Conservation (phyloP, 2,113 vertebrate genomes). For the Halichoerus grypus region DNA sequence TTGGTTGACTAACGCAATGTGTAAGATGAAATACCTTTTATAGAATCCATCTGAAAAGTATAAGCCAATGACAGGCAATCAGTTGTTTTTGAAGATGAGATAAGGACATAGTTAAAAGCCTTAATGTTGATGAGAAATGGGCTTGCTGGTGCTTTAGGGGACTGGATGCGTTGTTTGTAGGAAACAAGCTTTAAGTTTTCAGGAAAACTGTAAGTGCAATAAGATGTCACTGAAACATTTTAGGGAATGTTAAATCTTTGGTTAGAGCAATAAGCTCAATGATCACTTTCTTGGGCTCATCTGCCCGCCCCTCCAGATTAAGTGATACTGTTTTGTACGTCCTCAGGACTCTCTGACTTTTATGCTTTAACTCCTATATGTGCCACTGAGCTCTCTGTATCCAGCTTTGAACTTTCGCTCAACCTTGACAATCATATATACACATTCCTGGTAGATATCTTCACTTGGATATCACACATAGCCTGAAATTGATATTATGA, state of each 20-base stretch:
- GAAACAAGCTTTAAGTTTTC: constrained; percentile 47
- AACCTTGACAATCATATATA: neutral
- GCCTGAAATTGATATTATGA: neutral
- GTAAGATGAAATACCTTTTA: constrained; percentile 74
- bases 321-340: neutral
- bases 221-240: constrained; percentile 20
- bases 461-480: neutral
- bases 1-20: constrained; percentile 57
- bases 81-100: constrained; percentile 75
- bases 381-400: neutral
- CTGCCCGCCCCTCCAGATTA: neutral
- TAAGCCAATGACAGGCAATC: constrained; percentile 71
- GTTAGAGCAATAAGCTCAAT: neutral
- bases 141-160: constrained; percentile 24
- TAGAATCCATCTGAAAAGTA: constrained; percentile 73
- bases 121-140: constrained; percentile 74
- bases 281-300: neutral
- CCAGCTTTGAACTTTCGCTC: neutral
- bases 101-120: constrained; percentile 70
- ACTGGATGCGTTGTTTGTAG: neutral
- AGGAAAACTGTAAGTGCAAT: constrained; percentile 55
- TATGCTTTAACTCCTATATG: neutral
- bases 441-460: neutral
- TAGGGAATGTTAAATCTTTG: constrained; percentile 8
- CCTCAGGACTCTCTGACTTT: neutral